Evolutionary conservation across 2,888 invertebrate species (phyloP).

Genomic region (Empis livida): DNA sequence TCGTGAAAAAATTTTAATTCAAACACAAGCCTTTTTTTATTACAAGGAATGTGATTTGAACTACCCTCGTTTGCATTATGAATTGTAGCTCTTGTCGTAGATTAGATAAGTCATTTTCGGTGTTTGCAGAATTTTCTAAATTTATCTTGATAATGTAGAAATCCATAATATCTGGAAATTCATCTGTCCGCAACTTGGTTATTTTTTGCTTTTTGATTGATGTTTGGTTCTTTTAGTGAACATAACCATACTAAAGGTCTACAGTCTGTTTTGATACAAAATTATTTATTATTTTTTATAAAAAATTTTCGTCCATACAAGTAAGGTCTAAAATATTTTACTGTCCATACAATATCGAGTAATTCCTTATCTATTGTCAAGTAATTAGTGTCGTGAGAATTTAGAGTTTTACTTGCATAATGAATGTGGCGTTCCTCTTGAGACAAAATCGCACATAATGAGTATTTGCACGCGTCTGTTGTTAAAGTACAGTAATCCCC

Average conservation of each 20-base stretch:
- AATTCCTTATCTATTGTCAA: no score
- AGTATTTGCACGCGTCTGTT: no score
- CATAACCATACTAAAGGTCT: not conserved
- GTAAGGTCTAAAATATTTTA: slow-evolving; percentile 3
- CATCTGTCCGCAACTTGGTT: not conserved
- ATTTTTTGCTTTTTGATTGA: not conserved
- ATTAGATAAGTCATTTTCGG: not conserved
- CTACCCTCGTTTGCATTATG: slow-evolving; percentile 4
- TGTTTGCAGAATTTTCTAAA: no score
- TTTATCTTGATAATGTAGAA: not conserved
- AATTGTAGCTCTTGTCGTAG: slow-evolving; percentile 2
- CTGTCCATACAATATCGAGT: no score
- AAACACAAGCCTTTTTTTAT: slow-evolving; percentile 6
- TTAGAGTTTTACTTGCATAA: no score
- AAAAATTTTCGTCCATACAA: slow-evolving; percentile 2
- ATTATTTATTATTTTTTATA: no score
- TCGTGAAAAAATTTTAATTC: slow-evolving; percentile 6
- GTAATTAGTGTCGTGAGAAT: no score
- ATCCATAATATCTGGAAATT: not conserved
- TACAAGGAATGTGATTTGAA: slow-evolving; percentile 1
- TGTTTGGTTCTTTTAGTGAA: not conserved
- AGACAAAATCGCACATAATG: no score
- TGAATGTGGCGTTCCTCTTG: no score
- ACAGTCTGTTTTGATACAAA: not conserved
- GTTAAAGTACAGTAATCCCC: no score